These are phyloP conservation scores for Drosophila elegans DNA, from an alignment of 1,140 invertebrate genomes.

Conservation along the genomic window DNA sequence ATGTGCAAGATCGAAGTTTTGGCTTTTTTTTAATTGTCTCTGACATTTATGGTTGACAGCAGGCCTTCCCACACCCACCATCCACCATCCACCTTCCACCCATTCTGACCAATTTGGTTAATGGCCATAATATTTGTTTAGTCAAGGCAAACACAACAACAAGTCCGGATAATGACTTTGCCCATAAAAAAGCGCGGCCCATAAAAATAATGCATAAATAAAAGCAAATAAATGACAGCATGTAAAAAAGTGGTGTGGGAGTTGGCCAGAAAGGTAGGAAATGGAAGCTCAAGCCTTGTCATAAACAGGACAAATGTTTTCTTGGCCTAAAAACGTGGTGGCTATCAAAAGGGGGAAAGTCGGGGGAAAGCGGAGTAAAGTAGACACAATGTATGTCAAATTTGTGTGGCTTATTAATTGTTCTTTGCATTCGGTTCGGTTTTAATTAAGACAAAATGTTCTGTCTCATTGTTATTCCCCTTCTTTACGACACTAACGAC, in stretches of 20 bases:
- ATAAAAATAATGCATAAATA: conserved; percentile 83
- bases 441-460: conserved; percentile 79
- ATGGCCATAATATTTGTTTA: conserved; percentile 83
- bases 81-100: neutral
- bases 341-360: conserved; percentile 8
- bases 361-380: conserved; percentile 38
- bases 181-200: conserved; percentile 71
- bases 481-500: conserved; percentile 2
- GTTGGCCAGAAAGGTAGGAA: neutral
- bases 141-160: conserved; percentile 77
- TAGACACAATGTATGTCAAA: conserved; percentile 74
- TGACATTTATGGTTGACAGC: conserved; percentile 48
- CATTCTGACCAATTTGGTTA: conserved; percentile 76
- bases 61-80: conserved; percentile 3
- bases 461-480: conserved; percentile 19
- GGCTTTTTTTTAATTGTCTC: conserved; percentile 52
- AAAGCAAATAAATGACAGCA: conserved; percentile 81
- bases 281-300: conserved; percentile 23
- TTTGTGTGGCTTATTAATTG: conserved; percentile 79
- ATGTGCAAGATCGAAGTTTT: conserved; percentile 32
- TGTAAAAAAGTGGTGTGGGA: conserved; percentile 48
- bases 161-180: conserved; percentile 66
- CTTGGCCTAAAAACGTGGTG: conserved; percentile 27
- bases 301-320: conserved; percentile 51
- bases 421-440: conserved; percentile 56